These are phyloP conservation scores for Pelodiscus sinensis DNA, from an alignment of 2,113 vertebrate species.

Conservation along the genomic window DNA sequence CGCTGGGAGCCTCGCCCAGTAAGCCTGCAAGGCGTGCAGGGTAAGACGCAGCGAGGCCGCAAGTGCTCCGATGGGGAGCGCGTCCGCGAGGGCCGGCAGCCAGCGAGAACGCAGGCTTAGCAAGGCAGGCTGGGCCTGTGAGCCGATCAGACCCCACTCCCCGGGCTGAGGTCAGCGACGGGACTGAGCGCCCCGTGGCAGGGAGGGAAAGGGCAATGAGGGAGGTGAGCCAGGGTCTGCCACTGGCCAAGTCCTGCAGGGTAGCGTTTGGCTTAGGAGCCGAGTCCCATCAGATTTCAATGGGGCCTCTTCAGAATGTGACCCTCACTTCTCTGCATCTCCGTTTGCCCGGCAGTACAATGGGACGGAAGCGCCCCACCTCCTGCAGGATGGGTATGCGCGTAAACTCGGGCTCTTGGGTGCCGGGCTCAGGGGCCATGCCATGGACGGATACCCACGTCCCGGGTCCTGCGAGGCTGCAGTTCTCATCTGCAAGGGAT, in stretches of 20 bases:
- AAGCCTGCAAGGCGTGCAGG: not conserved
- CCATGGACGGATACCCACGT: not conserved
- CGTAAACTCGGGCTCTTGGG: not conserved
- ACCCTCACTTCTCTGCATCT: not conserved
- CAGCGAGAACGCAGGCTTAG: not conserved
- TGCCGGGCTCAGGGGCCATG: no score
- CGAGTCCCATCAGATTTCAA: not conserved
- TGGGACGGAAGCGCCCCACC: not conserved
- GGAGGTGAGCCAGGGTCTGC: not conserved
- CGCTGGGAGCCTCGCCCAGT: not conserved
- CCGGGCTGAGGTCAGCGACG: not conserved
- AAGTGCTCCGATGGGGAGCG: not conserved
- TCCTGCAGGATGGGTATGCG: accelerated
- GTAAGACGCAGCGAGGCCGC: not conserved
- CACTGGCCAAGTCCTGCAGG: not conserved
- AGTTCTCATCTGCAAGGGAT: not conserved
- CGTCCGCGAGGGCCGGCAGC: not conserved
- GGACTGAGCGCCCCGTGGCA: not conserved
- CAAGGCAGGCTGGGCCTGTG: not conserved
- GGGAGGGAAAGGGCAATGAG: not conserved
- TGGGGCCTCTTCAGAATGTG: not conserved
- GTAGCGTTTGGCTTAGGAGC: not conserved
- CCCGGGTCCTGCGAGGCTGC: not conserved
- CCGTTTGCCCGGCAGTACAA: not conserved
- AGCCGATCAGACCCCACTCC: no score